Conservation (phyloP, 1,140 invertebrate species). For the Gonatopus flavifemur region DNA sequence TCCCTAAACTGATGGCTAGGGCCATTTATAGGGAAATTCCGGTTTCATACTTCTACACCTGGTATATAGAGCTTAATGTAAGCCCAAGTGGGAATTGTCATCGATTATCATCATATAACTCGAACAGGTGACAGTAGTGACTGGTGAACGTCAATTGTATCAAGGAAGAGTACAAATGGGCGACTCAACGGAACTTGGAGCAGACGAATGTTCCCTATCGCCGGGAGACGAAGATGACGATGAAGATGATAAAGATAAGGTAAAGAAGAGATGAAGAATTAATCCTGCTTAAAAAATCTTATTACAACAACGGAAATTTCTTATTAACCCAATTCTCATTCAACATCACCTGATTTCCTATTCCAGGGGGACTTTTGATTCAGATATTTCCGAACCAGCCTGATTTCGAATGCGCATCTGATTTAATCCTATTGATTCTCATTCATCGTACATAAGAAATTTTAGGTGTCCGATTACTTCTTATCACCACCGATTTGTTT, state of each 20-base stretch:
- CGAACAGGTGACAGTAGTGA: constrained; percentile 49
- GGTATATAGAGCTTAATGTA: background rate
- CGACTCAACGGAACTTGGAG: constrained; percentile 30
- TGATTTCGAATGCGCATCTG: too few relatives aligned
- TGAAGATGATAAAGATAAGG: constrained; percentile 78
- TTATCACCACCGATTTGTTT: too few relatives aligned
- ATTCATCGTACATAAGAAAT: background rate
- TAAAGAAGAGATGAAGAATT: constrained; percentile 28
- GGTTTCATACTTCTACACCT: too few relatives aligned
- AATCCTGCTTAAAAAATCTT: background rate
- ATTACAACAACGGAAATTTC: background rate
- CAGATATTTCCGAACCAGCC: too few relatives aligned
- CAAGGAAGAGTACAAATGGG: constrained; percentile 37
- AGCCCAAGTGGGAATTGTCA: background rate
- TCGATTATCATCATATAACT: too few relatives aligned
- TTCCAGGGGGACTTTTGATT: too few relatives aligned
- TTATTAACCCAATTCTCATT: too few relatives aligned
- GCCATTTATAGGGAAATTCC: too few relatives aligned
- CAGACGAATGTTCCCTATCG: constrained; percentile 51
- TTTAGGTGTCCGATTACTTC: background rate
- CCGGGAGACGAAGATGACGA: constrained; percentile 82
- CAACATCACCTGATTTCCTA: constrained; percentile 3
- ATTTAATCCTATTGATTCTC: too few relatives aligned
- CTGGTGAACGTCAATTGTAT: constrained; percentile 44
- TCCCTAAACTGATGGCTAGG: too few relatives aligned